Base-by-base conservation (phyloP, 1,140 invertebrate genomes). In the Zaprionus lachaisei region DNA sequence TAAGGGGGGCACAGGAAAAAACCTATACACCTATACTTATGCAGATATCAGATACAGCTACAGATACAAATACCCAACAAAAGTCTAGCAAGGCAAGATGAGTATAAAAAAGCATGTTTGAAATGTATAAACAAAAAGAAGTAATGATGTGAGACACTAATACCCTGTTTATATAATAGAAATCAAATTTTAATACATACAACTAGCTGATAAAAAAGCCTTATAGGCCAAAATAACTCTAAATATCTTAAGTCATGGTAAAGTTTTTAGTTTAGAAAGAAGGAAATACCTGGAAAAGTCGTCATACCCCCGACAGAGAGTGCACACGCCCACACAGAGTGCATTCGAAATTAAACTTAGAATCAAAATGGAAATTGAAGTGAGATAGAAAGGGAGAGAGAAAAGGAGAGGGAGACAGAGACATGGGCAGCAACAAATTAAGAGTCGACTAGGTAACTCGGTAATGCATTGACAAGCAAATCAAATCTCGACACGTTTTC, bases 31-130 rank as follows among this genome's bases (percentile, higher is more conserved):
- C n/a, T n/a, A n/a, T n/a, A 68, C 61, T 65, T 77, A 84, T 77
- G 72, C 44, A 51, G 47, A 51, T 51, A 51, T 51, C 20, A 51
- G 47, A 20, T 51, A 22, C 20, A 49, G 17, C 15, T 49, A 49
- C 7, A 72, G 54, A 82, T 63, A 62, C 69, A 82, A 44, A 77
- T 70, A 79, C 47, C 15, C n/a, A 12, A 51, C 20, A 17, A 17
- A 17, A 47, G 41, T 47, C 9, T 17, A 4, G 41, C n/a, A 47
- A 17, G 6, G 4, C 63, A 56, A 66, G 65, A 80, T 58, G 71
- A 49, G 67, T 57, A 79, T 72, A 83, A 89, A 83, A 80, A 78
- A 56, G 49, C 72, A 75, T 78, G 31, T 24, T 69, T 20, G 22
- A 37, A 62, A 56, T 41, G 0, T 3, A 4, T 34, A 34, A 34